Evolutionary conservation across 2,797 vertebrate species (phyloP), one percentile per base, ranked within the genome.

Genomic region (Enteromius trimaculatus): DNA sequence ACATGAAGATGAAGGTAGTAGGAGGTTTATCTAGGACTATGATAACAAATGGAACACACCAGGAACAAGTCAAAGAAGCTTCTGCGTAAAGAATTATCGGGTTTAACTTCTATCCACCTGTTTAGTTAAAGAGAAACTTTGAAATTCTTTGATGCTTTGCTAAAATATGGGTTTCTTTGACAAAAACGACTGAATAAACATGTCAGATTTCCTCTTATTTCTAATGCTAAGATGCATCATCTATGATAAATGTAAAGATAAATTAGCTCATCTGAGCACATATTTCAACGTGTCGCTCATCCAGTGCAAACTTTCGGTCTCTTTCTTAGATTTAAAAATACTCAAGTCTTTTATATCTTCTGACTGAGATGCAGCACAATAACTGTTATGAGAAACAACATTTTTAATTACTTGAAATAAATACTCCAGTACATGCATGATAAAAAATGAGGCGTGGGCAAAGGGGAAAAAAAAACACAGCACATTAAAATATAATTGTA

Each of bases 351-450:
- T 76, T 29, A 53, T 10, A 29, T 62, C 51, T 69, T 78, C 64
- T 16, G 23, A 89, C 47, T 70, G 74, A 90, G 75, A 84, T 80
- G 80, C 74, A 79, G 62, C 55, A 86, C 58, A 79, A 86, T 80
- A 81, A 88, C 60, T 88, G 88, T 87, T 93, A 92, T 95, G 94
- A 95, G 95, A 97, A 97, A 97, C 95, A 97, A 94, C 95, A 89
- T 95, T 96, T 93, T 99, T 98, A 98, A 98, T 99, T 96, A 82
- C 93, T 94, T 96, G 96, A 97, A 99, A 99, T 99, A 99, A 99
- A 99, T 99, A 99, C 96, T 98, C 96, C 96, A 96, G 96, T 98
- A 98, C 97, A 98, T 98, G 97, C 96, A 98, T 95, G 95, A 94
- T 96, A 80, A 58, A 70, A 70, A 79, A 79, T 47, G 6, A 66